Evolutionary conservation across 2,113 vertebrate species (phyloP).

Genomic region (Zosterops japonicus): DNA sequence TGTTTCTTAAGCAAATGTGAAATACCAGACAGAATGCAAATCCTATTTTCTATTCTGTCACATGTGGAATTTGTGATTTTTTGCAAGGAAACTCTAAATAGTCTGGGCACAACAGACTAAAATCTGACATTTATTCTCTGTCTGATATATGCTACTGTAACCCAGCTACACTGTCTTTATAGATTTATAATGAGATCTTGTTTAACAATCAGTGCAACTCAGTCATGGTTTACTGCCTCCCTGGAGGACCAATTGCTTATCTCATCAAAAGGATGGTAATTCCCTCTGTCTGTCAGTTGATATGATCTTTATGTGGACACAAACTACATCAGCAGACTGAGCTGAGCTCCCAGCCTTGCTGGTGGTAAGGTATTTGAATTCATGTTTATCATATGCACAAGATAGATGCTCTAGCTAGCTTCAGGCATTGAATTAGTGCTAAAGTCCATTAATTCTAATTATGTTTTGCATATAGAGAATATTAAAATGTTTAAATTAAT

Average conservation of each 20-base stretch:
- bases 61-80: background rate
- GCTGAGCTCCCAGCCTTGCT: conserved; percentile 34
- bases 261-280: conserved; percentile 39
- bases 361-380: conserved; percentile 41
- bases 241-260: conserved; percentile 51
- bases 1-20: background rate
- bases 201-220: conserved; percentile 49
- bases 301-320: conserved; percentile 48
- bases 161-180: background rate
- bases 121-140: background rate
- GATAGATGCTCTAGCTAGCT: conserved; percentile 39
- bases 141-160: background rate
- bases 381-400: conserved; percentile 23
- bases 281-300: conserved; percentile 49
- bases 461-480: conserved; percentile 59
- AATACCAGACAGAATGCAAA: background rate
- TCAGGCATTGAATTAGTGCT: conserved; percentile 40
- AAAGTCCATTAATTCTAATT: conserved; percentile 63
- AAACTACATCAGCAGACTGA: conserved; percentile 17
- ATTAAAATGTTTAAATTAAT: conserved; percentile 69
- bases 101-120: background rate
- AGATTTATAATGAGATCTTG: conserved; percentile 31
- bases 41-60: background rate
- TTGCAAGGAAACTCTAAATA: background rate
- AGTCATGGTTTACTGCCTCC: conserved; percentile 34